Conservation (phyloP, 2,888 invertebrate genomes). For the Venusia cambrica region DNA sequence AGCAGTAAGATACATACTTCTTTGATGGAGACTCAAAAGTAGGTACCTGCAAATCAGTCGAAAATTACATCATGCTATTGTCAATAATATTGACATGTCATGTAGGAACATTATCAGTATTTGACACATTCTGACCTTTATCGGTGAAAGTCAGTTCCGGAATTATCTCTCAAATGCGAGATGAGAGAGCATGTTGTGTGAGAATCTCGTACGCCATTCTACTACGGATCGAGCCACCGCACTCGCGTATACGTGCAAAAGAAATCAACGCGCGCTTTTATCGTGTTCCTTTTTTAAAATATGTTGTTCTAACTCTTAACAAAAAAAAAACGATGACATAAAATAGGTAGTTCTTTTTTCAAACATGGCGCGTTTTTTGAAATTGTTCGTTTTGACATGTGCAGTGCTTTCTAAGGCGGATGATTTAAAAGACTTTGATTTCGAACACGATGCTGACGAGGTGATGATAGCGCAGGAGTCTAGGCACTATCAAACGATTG, state of each 20-base stretch:
- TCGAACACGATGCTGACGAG: conserved; percentile 56
- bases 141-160: conserved; percentile 76
- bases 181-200: conserved; percentile 56
- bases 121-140: conserved; percentile 54
- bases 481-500: conserved; percentile 59
- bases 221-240: conserved; percentile 48
- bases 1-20: background rate
- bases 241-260: conserved; percentile 53
- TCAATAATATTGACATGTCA: conserved; percentile 37
- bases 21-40: background rate
- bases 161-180: conserved; percentile 63
- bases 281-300: conserved; percentile 23
- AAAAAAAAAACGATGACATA: conserved; percentile 22
- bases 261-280: conserved; percentile 40
- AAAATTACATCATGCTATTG: conserved; percentile 32
- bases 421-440: conserved; percentile 58
- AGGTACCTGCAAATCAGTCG: background rate
- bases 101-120: conserved; percentile 48
- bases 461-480: conserved; percentile 74
- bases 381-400: conserved; percentile 41
- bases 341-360: conserved; percentile 12
- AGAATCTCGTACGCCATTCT: conserved; percentile 54
- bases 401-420: conserved; percentile 43
- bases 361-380: conserved; percentile 47
- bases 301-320: conserved; percentile 16